phyloP scores from a whole-genome alignment of 2,113 vertebrate species.

The Oryzias javanicus region DNA sequence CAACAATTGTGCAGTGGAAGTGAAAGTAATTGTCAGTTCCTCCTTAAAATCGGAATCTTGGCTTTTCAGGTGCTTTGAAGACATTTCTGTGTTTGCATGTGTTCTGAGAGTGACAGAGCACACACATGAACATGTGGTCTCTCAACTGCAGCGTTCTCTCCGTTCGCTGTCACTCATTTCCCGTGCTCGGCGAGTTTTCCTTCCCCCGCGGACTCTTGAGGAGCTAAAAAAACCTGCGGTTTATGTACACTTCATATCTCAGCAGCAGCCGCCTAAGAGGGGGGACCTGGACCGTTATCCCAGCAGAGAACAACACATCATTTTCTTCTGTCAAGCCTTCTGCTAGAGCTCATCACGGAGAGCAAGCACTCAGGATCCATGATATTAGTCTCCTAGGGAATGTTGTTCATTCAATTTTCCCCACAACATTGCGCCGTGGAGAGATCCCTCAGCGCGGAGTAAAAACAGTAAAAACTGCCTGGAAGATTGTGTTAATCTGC shows the following conservation, averaged over 20 bases:
- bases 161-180: conserved; percentile 59
- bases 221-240: conserved; percentile 50
- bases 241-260: conserved; percentile 69
- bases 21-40: conserved; percentile 49
- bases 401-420: conserved; percentile 64
- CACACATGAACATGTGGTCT: conserved; percentile 28
- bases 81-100: conserved; percentile 50
- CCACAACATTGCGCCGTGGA: conserved; percentile 52
- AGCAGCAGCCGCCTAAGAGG: conserved; percentile 49
- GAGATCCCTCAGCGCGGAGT: conserved; percentile 25
- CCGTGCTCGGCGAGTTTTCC: conserved; percentile 36
- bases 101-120: conserved; percentile 31
- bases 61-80: conserved; percentile 52
- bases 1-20: conserved; percentile 19
- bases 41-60: conserved; percentile 51
- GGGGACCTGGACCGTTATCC: conserved; percentile 58
- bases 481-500: conserved; percentile 34
- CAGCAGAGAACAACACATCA: conserved; percentile 69
- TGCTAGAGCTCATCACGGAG: conserved; percentile 67
- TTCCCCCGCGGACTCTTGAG: conserved; percentile 43
- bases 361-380: conserved; percentile 66
- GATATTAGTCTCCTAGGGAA: conserved; percentile 70
- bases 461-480: conserved; percentile 22
- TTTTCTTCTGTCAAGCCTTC: conserved; percentile 73
- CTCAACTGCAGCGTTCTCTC: conserved; percentile 44